A percentile compares a stretch with the other conserved stretches of the same genome.
Evolutionary conservation across 1,140 invertebrate species (phyloP).

Genomic region (Aphelenchoides fujianensis): DNA sequence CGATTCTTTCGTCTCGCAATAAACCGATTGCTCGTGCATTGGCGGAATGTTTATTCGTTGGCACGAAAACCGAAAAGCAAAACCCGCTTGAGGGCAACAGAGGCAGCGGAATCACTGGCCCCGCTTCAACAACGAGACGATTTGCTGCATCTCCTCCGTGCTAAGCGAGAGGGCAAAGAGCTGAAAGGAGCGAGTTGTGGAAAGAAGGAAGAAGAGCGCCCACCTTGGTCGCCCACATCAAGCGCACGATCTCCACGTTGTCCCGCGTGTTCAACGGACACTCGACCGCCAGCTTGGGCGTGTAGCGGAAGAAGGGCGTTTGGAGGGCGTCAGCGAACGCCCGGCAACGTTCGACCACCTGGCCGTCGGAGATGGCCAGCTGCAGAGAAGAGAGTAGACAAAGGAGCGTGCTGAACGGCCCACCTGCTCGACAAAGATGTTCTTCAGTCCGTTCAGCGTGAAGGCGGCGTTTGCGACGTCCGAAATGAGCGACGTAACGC

Average conservation of each 20-base stretch:
- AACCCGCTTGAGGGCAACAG: background rate
- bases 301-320: conserved; percentile 37
- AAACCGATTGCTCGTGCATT: too few relatives aligned
- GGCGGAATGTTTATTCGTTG: background rate
- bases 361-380: conserved; percentile 34
- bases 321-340: conserved; percentile 17
- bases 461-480: too few relatives aligned
- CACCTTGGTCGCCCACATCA: conserved; percentile 37
- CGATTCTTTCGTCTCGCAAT: background rate
- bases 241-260: conserved; percentile 26
- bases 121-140: background rate
- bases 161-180: background rate
- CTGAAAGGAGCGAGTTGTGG: background rate
- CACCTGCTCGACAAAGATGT: conserved; percentile 43
- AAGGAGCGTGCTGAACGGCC: too few relatives aligned
- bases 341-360: conserved; percentile 35
- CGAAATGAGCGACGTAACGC: conserved; percentile 64
- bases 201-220: background rate
- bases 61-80: background rate
- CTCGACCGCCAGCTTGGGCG: conserved; percentile 26
- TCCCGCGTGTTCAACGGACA: conserved; percentile 30
- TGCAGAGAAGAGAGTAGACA: too few relatives aligned
- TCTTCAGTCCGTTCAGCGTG: too few relatives aligned
- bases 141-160: background rate
- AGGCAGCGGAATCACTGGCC: background rate